Conservation (phyloP, 2,113 vertebrate genomes). For the Genyomyrus donnyi region DNA sequence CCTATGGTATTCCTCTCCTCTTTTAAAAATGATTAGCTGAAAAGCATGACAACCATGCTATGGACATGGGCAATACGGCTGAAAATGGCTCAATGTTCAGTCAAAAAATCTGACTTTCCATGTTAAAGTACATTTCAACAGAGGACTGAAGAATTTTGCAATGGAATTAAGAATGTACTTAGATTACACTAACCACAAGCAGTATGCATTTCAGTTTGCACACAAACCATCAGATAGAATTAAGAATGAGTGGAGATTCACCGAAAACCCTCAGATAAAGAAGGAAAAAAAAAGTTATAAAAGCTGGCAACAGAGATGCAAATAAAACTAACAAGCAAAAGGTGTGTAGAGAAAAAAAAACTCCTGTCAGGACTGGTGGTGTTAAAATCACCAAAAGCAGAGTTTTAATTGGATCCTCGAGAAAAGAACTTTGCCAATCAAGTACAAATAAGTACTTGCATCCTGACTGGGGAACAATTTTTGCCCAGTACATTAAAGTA, state of each 20-base stretch:
- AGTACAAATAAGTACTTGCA: not conserved
- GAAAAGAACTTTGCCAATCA: constrained; percentile 14
- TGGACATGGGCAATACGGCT: not conserved
- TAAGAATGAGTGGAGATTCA: not conserved
- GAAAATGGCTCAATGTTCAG: not conserved
- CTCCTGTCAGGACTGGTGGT: not conserved
- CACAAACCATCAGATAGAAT: not conserved
- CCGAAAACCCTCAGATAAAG: not conserved
- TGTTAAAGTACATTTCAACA: not conserved
- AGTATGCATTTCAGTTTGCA: not conserved
- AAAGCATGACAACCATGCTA: not conserved
- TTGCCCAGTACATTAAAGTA: constrained; percentile 36
- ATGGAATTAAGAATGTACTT: not conserved
- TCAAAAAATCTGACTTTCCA: not conserved
- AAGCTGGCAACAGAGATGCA: not conserved
- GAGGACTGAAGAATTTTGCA: not conserved
- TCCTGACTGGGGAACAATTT: constrained; percentile 48
- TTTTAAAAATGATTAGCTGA: not conserved
- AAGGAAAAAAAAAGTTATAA: not conserved
- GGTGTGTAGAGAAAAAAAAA: not conserved
- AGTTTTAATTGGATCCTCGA: not conserved
- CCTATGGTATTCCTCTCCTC: not conserved
- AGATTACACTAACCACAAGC: not conserved
- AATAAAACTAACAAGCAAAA: not conserved
- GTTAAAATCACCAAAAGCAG: not conserved